Base-by-base conservation (phyloP, 2,888 invertebrate genomes). In the Oxyteleia sp. region DNA sequence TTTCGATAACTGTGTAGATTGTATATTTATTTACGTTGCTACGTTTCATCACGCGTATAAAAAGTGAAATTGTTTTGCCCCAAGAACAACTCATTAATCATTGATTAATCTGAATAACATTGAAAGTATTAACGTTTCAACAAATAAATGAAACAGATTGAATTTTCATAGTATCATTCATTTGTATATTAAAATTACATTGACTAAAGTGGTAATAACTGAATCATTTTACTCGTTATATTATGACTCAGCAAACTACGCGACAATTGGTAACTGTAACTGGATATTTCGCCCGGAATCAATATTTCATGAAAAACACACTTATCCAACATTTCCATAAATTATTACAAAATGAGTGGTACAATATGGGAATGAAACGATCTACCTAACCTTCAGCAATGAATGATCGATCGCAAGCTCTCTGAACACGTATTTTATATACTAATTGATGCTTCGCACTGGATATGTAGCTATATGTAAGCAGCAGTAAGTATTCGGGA, bases 401-500 rank as follows among this genome's bases (percentile, higher is more conserved):
- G 75, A 69, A 51, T 72, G 53, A 76, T 75, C 69, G 82, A 79
- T 72, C 47, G 63, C 63, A 81, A 68, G 75, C 81, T 71, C 75
- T 75, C 16, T 10, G 53, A 68, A 63, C 43, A 26, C 74, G n/a
- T 57, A 78, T 47, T 74, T 83, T 51, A 72, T 69, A 55, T 68
- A 83, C 49, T 74, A 69, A 83, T 79, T 79, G 32, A 79, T 49
- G 83, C 78, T 83, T 83, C 43, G 74, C 74, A 79, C 64, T 78
- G 72, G 78, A 83, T 59, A 64, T 68, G 59, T 74, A 76, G 72
- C 57, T 74, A 45, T 41, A 66, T 51, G 61, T 78, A 78, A 69
- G 69, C 72, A 68, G 80, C 79, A 82, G 85, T 85, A 81, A 85
- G 85, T 85, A 83, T 72, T 63, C 61, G 76, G 63, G 53, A 49